These are phyloP conservation scores for Heliconius ethilla DNA, from an alignment of 2,888 invertebrate species.

Conservation along the genomic window DNA sequence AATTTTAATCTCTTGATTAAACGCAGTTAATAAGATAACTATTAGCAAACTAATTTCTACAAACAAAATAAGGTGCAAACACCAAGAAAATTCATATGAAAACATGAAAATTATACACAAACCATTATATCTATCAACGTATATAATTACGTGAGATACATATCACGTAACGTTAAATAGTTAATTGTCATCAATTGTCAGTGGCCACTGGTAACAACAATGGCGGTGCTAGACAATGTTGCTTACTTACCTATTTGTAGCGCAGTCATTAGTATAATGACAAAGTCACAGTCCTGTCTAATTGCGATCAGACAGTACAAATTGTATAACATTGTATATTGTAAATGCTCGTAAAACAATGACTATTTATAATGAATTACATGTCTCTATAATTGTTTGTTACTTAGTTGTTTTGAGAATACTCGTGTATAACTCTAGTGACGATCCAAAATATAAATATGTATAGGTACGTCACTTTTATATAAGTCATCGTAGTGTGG, in stretches of 20 bases:
- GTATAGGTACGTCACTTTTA: too few species aligned
- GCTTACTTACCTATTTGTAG: slow-evolving; percentile 24
- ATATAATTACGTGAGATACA: slow-evolving; percentile 10
- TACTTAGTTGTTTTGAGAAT: background rate
- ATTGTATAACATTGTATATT: slow-evolving; percentile 28
- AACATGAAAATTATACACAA: background rate
- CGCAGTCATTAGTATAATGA: slow-evolving; percentile 21
- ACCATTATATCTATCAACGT: slow-evolving; percentile 7
- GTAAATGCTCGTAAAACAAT: slow-evolving; percentile 20
- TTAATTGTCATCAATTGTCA: slow-evolving; percentile 16
- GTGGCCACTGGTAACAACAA: slow-evolving; percentile 20
- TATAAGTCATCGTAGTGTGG: too few species aligned
- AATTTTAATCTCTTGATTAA: background rate
- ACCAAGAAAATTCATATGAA: background rate
- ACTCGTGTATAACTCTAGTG: background rate
- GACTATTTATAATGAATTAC: slow-evolving; percentile 22
- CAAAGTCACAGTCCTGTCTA: slow-evolving; percentile 29
- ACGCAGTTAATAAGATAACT: background rate
- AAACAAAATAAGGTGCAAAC: background rate
- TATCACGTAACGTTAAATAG: slow-evolving; percentile 19
- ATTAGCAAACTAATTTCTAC: background rate
- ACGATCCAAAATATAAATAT: too few species aligned
- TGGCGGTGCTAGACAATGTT: slow-evolving; percentile 25
- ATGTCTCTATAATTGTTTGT: slow-evolving; percentile 4
- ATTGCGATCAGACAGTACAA: slow-evolving; percentile 27